Evolutionary conservation across 2,888 invertebrate genomes (phyloP).

Genomic region (Bugulina stolonifera): DNA sequence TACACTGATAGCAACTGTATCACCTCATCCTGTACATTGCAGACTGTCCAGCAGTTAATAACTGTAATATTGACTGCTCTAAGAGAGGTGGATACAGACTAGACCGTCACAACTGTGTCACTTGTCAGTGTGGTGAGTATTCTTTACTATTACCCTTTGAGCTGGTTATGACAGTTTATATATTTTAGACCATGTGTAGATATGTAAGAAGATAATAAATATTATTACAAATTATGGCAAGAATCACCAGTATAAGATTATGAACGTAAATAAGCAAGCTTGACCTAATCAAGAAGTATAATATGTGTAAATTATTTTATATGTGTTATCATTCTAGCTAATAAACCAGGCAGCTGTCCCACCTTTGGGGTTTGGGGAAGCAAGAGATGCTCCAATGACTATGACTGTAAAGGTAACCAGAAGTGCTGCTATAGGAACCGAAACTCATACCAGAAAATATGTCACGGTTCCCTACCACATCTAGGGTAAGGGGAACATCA

Average conservation of each 20-base stretch:
- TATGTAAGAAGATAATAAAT: too few relatives aligned
- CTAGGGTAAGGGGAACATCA: too few relatives aligned
- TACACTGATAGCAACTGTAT: too few relatives aligned
- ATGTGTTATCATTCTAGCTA: not conserved
- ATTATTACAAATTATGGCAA: too few relatives aligned
- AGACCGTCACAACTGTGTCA: not conserved
- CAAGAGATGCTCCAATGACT: not conserved
- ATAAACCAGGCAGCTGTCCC: constrained; percentile 6
- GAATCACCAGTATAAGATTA: too few relatives aligned
- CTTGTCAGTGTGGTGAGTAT: constrained; percentile 10
- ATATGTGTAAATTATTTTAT: too few relatives aligned
- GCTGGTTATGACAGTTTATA: too few relatives aligned
- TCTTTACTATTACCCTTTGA: too few relatives aligned
- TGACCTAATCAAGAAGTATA: too few relatives aligned
- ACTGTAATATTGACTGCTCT: not conserved
- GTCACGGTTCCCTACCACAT: not conserved
- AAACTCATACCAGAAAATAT: not conserved
- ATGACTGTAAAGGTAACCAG: not conserved
- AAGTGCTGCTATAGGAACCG: not conserved
- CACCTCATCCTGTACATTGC: too few relatives aligned
- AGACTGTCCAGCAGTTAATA: not conserved
- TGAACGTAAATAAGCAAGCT: too few relatives aligned
- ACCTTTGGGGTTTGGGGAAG: not conserved
- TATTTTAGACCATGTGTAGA: too few relatives aligned
- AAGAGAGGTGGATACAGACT: not conserved